phyloP scores from a whole-genome alignment of 2,888 invertebrate species.

The Pediacus dermestoides region DNA sequence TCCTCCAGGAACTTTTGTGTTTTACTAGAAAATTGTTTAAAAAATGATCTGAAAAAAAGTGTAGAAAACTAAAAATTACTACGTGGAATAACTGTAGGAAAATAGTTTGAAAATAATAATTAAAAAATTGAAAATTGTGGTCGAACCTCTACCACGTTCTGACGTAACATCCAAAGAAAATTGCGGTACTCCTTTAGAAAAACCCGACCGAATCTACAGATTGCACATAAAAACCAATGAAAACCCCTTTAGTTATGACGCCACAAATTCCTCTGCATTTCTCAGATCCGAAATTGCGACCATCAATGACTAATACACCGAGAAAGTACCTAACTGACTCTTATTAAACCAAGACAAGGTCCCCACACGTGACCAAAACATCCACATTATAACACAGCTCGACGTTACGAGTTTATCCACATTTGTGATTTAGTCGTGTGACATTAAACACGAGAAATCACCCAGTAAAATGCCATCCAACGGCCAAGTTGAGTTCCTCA shows the following conservation, averaged over 20 bases:
- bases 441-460: constrained; percentile 27
- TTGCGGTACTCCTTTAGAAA: not conserved
- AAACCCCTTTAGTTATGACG: constrained; percentile 1
- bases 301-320: too few relatives aligned
- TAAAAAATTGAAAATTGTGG: too few relatives aligned
- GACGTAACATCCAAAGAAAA: not conserved
- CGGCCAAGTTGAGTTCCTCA: constrained; percentile 26
- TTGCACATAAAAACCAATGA: not conserved
- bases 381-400: constrained; percentile 21
- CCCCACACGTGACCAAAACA: constrained; percentile 33
- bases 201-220: not conserved
- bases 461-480: constrained; percentile 38
- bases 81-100: too few relatives aligned
- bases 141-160: too few relatives aligned
- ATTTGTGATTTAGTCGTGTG: constrained; percentile 39
- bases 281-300: too few relatives aligned
- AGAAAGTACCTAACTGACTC: constrained; percentile 5
- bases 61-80: too few relatives aligned
- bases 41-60: too few relatives aligned
- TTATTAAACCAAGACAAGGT: too few relatives aligned
- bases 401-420: constrained; percentile 9
- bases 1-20: too few relatives aligned
- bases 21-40: too few relatives aligned
- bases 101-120: too few relatives aligned
- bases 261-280: not conserved